phyloP scores from a whole-genome alignment of 2,888 invertebrate genomes.

The Apamea anceps region DNA sequence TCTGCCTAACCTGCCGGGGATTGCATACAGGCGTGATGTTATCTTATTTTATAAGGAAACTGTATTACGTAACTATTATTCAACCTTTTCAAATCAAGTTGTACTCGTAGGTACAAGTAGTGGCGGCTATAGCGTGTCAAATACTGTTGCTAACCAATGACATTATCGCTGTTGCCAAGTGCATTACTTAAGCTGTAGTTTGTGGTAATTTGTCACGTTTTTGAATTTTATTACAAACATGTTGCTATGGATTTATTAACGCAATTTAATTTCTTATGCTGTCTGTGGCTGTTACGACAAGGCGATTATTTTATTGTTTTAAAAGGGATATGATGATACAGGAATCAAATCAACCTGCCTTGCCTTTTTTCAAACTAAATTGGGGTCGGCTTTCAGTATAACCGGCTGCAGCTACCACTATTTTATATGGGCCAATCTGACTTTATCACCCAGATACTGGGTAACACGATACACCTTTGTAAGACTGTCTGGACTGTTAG shows the following conservation, averaged over 20 bases:
- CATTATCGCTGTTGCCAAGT: conserved; percentile 47
- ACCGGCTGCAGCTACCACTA: too few species aligned
- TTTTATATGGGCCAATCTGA: too few species aligned
- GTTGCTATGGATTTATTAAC: background rate
- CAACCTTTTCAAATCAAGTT: conserved; percentile 10
- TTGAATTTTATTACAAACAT: conserved; percentile 10
- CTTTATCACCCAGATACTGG: too few species aligned
- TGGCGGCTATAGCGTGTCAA: background rate
- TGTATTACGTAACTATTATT: conserved; percentile 5
- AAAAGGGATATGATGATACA: background rate
- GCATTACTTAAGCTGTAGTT: conserved; percentile 16
- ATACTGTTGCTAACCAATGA: conserved; percentile 26
- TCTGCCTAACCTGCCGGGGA: background rate
- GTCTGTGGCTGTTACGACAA: background rate
- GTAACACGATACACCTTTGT: too few species aligned
- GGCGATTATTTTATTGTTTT: background rate
- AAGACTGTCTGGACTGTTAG: too few species aligned
- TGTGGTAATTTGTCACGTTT: conserved; percentile 41
- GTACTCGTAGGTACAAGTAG: background rate
- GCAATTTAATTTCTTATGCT: conserved; percentile 9
- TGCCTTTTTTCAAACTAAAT: background rate
- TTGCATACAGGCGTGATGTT: background rate
- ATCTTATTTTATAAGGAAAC: too few species aligned
- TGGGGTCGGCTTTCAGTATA: too few species aligned
- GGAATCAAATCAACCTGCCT: background rate